Evolutionary conservation across 2,888 invertebrate species (phyloP).

Genomic region (Sipha maydis): DNA sequence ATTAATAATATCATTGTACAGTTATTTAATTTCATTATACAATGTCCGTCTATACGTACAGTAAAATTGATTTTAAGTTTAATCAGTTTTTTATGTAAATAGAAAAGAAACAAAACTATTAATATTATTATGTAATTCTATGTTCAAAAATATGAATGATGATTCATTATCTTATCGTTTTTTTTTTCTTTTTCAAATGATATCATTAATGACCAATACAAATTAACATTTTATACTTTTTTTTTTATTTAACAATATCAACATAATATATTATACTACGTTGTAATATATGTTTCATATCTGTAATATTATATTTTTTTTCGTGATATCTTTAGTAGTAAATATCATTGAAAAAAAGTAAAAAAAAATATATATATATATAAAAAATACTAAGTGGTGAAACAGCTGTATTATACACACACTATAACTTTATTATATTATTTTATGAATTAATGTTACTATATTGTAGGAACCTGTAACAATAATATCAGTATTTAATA

Average conservation of each 20-base stretch:
- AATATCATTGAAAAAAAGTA: background rate
- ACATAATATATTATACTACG: background rate
- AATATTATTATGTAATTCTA: background rate
- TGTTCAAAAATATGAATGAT: background rate
- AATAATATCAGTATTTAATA: conserved; percentile 14
- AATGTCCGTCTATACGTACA: background rate
- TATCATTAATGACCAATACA: background rate
- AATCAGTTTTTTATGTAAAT: background rate
- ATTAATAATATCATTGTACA: background rate
- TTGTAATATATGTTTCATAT: background rate
- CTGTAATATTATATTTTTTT: background rate
- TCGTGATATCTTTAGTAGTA: background rate
- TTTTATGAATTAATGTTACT: conserved; percentile 9
- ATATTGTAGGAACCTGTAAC: background rate
- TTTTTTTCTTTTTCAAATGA: background rate
- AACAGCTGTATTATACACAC: background rate
- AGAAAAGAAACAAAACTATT: conserved; percentile 1
- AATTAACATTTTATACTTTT: background rate
- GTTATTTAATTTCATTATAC: conserved; percentile 10
- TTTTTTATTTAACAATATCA: background rate
- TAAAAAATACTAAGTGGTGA: background rate
- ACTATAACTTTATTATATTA: background rate
- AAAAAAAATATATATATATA: too few species aligned
- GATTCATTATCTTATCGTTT: conserved; percentile 7
- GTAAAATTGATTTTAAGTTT: background rate